Percentiles rank a stretch among this genome's conserved stretches.
Conservation (phyloP, 30 jellyfish, hydroid and myxozoan genomes). For the Mastigias papua region DNA sequence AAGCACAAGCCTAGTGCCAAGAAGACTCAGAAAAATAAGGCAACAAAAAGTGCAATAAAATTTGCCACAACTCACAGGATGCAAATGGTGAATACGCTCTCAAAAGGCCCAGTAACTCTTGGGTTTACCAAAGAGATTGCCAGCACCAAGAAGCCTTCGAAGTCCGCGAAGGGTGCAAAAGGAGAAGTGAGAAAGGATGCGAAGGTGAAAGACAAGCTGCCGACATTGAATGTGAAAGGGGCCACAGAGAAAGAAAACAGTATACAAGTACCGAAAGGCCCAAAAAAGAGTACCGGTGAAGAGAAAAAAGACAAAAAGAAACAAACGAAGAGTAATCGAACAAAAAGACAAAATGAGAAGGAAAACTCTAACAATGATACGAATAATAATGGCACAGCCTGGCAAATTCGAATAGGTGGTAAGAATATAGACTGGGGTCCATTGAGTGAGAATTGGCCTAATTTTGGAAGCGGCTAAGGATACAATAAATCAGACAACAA, state of each 20-base stretch:
- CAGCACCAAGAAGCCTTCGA: neutral
- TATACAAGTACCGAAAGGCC: neutral
- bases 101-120: slow-evolving; percentile 19
- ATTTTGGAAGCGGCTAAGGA: slow-evolving; percentile 42
- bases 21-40: neutral
- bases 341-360: slow-evolving; percentile 6
- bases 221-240: neutral
- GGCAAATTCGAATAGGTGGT: slow-evolving; percentile 61
- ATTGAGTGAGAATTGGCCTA: slow-evolving; percentile 85
- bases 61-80: slow-evolving; percentile 24
- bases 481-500: too few species aligned
- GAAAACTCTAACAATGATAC: neutral
- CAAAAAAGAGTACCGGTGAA: neutral
- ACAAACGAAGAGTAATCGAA: neutral
- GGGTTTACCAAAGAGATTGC: neutral
- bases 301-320: neutral
- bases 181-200: neutral
- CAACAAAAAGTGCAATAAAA: slow-evolving; percentile 9
- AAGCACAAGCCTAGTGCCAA: neutral
- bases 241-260: neutral
- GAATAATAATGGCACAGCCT: slow-evolving; percentile 18
- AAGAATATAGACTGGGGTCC: slow-evolving; percentile 79
- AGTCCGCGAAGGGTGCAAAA: neutral
- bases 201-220: neutral
- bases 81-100: slow-evolving; percentile 2